Base-by-base conservation (phyloP, 1,140 invertebrate species). In the Drosophila lacteicornis region DNA sequence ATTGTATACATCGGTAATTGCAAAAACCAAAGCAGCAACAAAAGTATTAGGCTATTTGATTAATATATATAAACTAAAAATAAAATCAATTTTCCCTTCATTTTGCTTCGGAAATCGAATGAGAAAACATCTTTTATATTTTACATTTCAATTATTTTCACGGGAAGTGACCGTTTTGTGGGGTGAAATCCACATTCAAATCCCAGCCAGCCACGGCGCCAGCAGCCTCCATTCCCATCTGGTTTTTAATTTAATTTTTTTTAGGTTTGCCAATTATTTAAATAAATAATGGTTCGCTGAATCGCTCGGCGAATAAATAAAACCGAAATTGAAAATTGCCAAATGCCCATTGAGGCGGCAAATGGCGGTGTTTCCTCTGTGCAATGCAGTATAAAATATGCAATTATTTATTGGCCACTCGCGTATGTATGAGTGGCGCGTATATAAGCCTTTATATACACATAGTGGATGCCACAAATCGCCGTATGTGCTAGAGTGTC, bases 261-360 rank as follows among this genome's bases (percentile, higher is more conserved):
- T 58, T 60, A 69, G 63, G 80, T 70, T 67, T 87, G 57, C 84
- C 83, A 87, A 86, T 87, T 87, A 86, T 87, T 87, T 73, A 82
- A 87, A 86, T 87, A 87, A 86, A 86, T 87, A 87, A 87, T 87
- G 59, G 56, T 40, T 59, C 53, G 55, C 45, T 55, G 61, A 73
- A 68, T 58, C 49, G 60, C 46, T 62, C 33, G 36, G n/a, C 13
- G 51, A 57, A 73, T 59, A 43, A 53, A 67, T 46, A 43, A 75
- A 75, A 58, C 65, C 19, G 43, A 50, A 85, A 82, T 82, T 82
- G 79, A 79, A 86, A 82, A 85, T 85, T 75, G 65, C 38, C 79
- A 82, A 75, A 76, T 82, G 66, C 61, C 75, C 79, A 79, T 86
- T 75, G 60, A 79, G 55, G 62, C 69, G 57, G 75, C 25, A 47